These are phyloP conservation scores for Gallinago jamesoni DNA, from an alignment of 2,113 vertebrate species.

Conservation along the genomic window DNA sequence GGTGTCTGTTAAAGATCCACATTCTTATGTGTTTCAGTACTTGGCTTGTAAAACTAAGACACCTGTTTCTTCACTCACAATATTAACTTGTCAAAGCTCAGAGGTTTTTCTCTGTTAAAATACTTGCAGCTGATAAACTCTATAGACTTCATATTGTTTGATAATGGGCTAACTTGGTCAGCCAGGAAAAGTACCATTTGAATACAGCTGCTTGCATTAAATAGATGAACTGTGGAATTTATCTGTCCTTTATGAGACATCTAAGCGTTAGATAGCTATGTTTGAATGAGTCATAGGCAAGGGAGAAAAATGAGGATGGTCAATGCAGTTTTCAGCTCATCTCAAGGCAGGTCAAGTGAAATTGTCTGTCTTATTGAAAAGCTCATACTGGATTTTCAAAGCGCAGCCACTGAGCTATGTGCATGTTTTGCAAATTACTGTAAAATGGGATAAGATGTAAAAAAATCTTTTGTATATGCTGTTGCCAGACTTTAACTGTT, in stretches of 20 bases:
- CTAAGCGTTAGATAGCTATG: background rate
- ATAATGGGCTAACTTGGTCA: background rate
- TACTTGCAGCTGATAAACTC: background rate
- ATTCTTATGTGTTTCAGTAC: rapidly evolving
- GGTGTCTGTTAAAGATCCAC: background rate
- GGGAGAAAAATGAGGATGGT: background rate
- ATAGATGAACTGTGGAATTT: background rate
- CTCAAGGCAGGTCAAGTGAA: background rate
- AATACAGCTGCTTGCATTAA: background rate
- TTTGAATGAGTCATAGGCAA: background rate
- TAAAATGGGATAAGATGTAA: background rate
- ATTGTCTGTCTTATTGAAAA: background rate
- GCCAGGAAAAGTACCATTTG: background rate
- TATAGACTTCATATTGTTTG: background rate
- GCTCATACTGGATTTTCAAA: background rate
- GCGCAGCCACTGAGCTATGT: background rate
- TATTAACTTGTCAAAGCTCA: slow-evolving; percentile 3
- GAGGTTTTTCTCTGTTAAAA: background rate
- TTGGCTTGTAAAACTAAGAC: background rate
- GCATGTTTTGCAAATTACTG: background rate
- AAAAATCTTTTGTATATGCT: background rate
- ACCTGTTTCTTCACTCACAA: background rate
- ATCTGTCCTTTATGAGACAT: background rate
- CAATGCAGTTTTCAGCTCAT: background rate
- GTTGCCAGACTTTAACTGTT: background rate